Conservation (phyloP, 2,888 invertebrate species). For the Pasiphila rectangulata region DNA sequence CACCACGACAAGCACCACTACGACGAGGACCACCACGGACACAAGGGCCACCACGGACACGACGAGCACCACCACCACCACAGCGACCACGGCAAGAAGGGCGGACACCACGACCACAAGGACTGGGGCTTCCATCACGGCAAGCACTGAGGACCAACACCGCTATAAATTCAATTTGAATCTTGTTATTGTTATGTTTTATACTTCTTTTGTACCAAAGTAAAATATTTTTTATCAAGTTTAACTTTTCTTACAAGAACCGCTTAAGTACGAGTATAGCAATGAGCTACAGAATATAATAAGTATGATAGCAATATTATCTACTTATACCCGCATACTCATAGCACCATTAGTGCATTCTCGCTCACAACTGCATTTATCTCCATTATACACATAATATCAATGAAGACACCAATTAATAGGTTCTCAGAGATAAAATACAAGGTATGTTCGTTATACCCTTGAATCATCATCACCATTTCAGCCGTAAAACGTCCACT, state of each 20-base stretch:
- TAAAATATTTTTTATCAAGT: slow-evolving; percentile 42
- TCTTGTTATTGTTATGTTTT: slow-evolving; percentile 58
- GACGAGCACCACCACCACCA: slow-evolving; percentile 87
- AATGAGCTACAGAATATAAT: no score
- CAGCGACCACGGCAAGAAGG: slow-evolving; percentile 88
- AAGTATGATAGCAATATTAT: no score
- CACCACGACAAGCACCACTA: slow-evolving; percentile 90
- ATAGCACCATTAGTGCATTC: no score
- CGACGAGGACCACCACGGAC: slow-evolving; percentile 89
- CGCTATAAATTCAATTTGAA: slow-evolving; percentile 53
- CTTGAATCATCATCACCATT: no score
- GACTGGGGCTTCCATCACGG: slow-evolving; percentile 85
- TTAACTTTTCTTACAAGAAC: slow-evolving; percentile 7
- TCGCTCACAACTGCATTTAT: no score
- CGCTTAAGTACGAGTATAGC: no score
- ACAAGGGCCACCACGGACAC: slow-evolving; percentile 89
- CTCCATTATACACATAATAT: no score
- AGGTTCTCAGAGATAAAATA: no score
- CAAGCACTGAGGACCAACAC: slow-evolving; percentile 59
- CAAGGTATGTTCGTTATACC: no score
- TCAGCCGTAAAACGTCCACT: no score
- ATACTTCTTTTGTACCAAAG: slow-evolving; percentile 59
- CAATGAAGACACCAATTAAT: no score
- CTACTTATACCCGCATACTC: no score
- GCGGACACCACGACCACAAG: slow-evolving; percentile 86